Evolutionary conservation across 1,140 invertebrate genomes (phyloP).

Genomic region (Ptiloglossa arizonensis): DNA sequence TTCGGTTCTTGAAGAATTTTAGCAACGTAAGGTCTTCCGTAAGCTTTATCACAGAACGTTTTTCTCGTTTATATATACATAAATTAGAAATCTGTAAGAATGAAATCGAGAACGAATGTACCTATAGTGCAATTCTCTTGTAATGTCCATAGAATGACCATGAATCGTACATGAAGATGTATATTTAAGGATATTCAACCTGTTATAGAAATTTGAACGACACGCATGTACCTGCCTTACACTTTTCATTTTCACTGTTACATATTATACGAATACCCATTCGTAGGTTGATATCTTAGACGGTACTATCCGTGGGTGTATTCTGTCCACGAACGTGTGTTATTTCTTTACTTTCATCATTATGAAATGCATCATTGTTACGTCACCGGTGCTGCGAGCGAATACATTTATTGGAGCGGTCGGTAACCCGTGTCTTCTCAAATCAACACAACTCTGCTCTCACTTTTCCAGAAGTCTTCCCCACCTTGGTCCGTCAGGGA

Average conservation of each 20-base stretch:
- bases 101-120: too few species aligned
- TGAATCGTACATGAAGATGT: too few species aligned
- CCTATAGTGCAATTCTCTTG: too few species aligned
- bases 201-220: too few species aligned
- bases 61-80: not conserved
- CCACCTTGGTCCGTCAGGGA: not conserved
- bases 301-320: too few species aligned
- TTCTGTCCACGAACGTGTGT: too few species aligned
- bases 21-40: not conserved
- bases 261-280: too few species aligned
- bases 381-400: slow-evolving; percentile 18
- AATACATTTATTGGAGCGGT: slow-evolving; percentile 58
- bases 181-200: too few species aligned
- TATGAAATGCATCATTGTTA: slow-evolving; percentile 40
- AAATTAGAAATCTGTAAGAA: slow-evolving; percentile 18
- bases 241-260: too few species aligned
- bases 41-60: not conserved
- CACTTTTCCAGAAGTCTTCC: slow-evolving; percentile 28
- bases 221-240: too few species aligned
- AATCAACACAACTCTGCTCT: slow-evolving; percentile 38
- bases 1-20: not conserved
- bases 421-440: slow-evolving; percentile 51
- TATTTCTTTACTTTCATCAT: slow-evolving; percentile 31
- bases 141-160: not conserved
- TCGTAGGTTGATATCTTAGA: too few species aligned